Conservation (phyloP, 1,140 invertebrate species). For the Plodia interpunctella region DNA sequence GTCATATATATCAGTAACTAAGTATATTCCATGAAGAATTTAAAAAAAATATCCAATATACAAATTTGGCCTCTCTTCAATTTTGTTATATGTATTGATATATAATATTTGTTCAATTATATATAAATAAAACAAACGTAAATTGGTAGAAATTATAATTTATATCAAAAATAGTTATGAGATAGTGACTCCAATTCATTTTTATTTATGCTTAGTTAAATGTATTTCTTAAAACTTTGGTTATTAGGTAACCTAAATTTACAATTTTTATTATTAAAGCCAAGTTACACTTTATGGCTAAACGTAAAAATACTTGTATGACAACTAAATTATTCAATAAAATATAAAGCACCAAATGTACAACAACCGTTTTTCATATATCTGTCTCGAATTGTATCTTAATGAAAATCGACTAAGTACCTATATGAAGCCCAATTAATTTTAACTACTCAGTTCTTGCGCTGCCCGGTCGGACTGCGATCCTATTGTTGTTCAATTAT, state of each 20-base stretch:
- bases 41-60: no score
- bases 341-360: conserved; percentile 9
- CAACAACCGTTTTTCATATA: neutral
- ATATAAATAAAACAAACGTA: neutral
- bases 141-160: conserved; percentile 5
- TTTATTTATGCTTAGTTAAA: conserved; percentile 18
- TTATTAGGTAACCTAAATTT: conserved; percentile 52
- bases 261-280: conserved; percentile 22
- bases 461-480: no score
- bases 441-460: no score
- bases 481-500: no score
- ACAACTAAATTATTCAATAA: conserved; percentile 6
- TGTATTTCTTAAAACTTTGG: conserved; percentile 42
- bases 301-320: neutral
- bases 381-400: neutral
- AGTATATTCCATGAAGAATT: no score
- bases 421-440: no score
- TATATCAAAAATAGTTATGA: conserved; percentile 19
- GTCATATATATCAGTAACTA: no score
- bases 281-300: conserved; percentile 18
- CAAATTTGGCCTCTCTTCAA: no score
- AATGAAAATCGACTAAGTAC: neutral
- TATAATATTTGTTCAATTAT: no score
- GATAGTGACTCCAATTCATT: conserved; percentile 38
- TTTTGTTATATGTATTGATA: no score